Base-by-base conservation (phyloP, 1,140 invertebrate species). In the Xylocopa sonorina region DNA sequence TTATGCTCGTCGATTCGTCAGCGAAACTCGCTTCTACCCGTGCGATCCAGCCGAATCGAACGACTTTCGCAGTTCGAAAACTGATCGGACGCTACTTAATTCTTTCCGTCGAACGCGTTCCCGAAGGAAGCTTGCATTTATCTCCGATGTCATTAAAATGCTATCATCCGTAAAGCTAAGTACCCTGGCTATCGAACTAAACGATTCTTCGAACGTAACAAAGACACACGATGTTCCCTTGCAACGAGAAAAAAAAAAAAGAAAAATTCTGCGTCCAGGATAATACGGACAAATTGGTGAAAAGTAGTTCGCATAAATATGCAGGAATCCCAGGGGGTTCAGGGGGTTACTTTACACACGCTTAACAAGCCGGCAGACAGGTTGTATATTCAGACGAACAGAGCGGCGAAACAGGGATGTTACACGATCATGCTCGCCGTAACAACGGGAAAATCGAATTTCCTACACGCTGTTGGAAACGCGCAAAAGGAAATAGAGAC, bases 1-100 rank as follows among this genome's bases (percentile, higher is more conserved):
- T 57, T 48, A 62, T 41, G 58, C 21, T n/a, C 57, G 60, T 14
- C 51, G 77, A 82, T 48, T 81, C 71, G 81, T 76, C 58, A 66
- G 63, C 80, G 78, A 82, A 81, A 81, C 58, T 66, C 55, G 24
- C 38, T 66, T 55, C 66, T 50, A n/a, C 27, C 50, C 41, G 9
- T n/a, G n/a, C 51, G 67, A 51, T n/a, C 43, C 16, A 21, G 24
- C 16, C 67, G 67, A 57, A 48, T 62, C 46, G 21, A 67, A n/a
- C 57, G 51, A 57, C 62, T 46, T 67, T 67, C 55, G 16, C 38
- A 12, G 10, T 24, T n/a, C 32, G 34, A 69, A 69, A 57, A 69
- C 18, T 24, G 21, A 32, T 57, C 27, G 5, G 27, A 16, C 34
- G 16, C 16, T 18, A 18, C n/a, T 5, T 21, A 12, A 53, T 69